phyloP scores from a whole-genome alignment of 2,888 invertebrate species.

The Apeira syringaria region DNA sequence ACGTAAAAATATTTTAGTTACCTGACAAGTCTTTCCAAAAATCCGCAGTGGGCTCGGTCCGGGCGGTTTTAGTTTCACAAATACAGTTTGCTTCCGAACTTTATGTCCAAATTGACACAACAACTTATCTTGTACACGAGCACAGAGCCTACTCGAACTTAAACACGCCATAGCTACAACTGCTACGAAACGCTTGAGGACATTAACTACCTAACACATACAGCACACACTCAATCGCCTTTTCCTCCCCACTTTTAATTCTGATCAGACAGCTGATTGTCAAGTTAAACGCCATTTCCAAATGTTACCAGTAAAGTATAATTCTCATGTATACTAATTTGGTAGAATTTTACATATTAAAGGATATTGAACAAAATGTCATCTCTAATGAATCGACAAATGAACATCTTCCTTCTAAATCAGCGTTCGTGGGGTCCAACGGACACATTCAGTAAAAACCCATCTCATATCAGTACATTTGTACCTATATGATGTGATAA shows the following conservation, averaged over 20 bases:
- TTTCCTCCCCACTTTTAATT: slow-evolving; percentile 78
- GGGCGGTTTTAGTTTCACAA: slow-evolving; percentile 87
- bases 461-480: too few relatives aligned
- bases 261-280: slow-evolving; percentile 80
- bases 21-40: slow-evolving; percentile 81
- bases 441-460: too few relatives aligned
- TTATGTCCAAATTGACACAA: slow-evolving; percentile 91
- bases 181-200: slow-evolving; percentile 86
- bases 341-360: background rate
- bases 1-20: slow-evolving; percentile 43
- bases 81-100: slow-evolving; percentile 87
- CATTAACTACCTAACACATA: slow-evolving; percentile 78
- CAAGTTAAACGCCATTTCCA: slow-evolving; percentile 69
- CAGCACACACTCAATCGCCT: slow-evolving; percentile 68
- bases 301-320: slow-evolving; percentile 40
- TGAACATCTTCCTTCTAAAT: too few relatives aligned
- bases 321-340: slow-evolving; percentile 5
- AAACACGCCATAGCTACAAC: slow-evolving; percentile 93
- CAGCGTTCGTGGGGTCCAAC: too few relatives aligned
- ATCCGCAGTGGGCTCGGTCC: slow-evolving; percentile 83
- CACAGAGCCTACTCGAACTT: slow-evolving; percentile 92
- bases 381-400: too few relatives aligned
- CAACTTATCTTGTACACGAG: slow-evolving; percentile 90
- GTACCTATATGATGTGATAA: too few relatives aligned
- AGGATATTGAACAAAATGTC: too few relatives aligned